A percentile compares a stretch with the other conserved stretches of the same genome.
Conservation (phyloP, 2,797 vertebrate genomes). For the Clarias pachynema region DNA sequence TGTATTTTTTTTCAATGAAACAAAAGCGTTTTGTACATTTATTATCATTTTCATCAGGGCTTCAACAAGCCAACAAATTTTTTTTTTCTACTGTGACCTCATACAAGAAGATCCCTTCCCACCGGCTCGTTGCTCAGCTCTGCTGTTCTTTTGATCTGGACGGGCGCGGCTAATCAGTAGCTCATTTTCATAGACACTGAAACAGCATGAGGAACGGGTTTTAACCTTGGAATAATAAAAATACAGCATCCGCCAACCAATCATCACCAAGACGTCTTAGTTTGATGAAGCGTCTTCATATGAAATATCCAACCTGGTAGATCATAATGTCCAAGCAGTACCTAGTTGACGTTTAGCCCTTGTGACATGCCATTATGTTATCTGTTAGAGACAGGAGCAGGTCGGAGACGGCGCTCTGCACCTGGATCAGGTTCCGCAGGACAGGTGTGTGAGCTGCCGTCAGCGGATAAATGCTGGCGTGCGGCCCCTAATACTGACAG, state of each 20-base stretch:
- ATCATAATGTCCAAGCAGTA: not conserved
- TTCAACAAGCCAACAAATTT: too few species aligned
- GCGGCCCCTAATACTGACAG: slow-evolving; percentile 3
- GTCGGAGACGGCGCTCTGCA: not conserved
- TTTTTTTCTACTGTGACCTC: too few species aligned
- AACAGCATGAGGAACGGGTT: too few species aligned
- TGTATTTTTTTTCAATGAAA: not conserved
- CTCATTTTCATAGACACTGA: too few species aligned
- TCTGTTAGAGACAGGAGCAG: not conserved
- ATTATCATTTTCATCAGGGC: too few species aligned
- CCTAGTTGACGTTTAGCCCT: not conserved
- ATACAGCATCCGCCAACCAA: not conserved
- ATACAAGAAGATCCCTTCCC: too few species aligned
- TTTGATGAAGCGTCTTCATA: not conserved
- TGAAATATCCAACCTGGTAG: not conserved
- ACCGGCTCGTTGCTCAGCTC: too few species aligned
- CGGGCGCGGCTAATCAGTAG: too few species aligned
- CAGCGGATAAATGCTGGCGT: slow-evolving; percentile 19
- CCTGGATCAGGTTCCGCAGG: slow-evolving; percentile 40
- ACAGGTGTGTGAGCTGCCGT: slow-evolving; percentile 44
- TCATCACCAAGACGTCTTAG: too few species aligned
- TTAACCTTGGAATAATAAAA: not conserved
- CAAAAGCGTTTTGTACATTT: too few species aligned
- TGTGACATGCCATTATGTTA: not conserved
- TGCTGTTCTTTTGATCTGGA: too few species aligned